A percentile compares a stretch with the other conserved stretches of the same genome.
phyloP scores from a whole-genome alignment of 2,888 invertebrate species.

The Clanis bilineata region DNA sequence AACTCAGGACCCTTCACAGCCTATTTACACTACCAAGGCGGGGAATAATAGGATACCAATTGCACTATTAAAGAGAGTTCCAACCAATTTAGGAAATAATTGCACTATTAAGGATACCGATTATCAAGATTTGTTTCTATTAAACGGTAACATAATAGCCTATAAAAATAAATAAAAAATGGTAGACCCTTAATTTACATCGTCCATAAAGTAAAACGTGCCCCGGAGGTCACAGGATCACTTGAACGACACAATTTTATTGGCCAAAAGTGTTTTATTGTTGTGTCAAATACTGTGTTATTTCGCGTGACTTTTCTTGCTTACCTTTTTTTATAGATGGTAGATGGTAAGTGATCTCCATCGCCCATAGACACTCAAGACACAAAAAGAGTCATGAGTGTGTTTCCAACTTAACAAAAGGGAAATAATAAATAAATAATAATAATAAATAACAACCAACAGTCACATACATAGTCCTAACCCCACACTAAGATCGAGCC shows the following conservation, averaged over 20 bases:
- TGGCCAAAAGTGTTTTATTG: background rate
- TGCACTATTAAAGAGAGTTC: no score
- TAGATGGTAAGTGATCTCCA: no score
- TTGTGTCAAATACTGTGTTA: background rate
- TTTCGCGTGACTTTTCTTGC: background rate
- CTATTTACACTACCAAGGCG: no score
- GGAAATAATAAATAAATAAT: no score
- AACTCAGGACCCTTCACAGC: no score
- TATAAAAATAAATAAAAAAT: conserved; percentile 1
- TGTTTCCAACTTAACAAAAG: no score
- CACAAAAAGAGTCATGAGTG: no score
- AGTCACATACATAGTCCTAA: no score
- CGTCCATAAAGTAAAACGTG: background rate
- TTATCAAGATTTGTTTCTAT: background rate
- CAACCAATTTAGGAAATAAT: background rate
- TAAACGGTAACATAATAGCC: background rate
- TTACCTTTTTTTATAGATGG: background rate
- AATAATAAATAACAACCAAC: no score
- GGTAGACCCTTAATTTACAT: background rate
- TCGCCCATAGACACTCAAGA: no score
- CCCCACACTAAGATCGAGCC: no score
- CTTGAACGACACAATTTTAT: background rate
- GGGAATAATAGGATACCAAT: no score
- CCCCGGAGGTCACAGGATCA: background rate
- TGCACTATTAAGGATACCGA: background rate